These are phyloP conservation scores for Mohoua ochrocephala DNA, from an alignment of 2,113 vertebrate genomes.

Conservation along the genomic window DNA sequence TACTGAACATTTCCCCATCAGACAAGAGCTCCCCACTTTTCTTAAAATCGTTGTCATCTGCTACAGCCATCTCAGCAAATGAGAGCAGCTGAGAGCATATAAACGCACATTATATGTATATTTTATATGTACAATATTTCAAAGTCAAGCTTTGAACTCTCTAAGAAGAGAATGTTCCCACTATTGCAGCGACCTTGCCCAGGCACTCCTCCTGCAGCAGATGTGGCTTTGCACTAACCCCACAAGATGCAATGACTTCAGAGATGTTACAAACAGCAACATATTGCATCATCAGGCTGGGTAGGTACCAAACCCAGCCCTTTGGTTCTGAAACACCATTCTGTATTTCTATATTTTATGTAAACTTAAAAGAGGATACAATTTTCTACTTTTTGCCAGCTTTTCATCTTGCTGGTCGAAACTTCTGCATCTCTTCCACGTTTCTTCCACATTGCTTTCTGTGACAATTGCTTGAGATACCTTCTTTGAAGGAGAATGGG, in stretches of 20 bases:
- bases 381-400: not conserved
- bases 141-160: not conserved
- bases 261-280: not conserved
- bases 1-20: not conserved
- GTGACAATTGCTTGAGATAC: not conserved
- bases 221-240: not conserved
- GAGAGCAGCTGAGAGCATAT: not conserved
- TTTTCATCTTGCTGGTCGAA: not conserved
- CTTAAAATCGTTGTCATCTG: not conserved
- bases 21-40: not conserved
- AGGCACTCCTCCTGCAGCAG: not conserved
- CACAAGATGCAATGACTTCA: not conserved
- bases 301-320: not conserved
- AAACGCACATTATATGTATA: not conserved
- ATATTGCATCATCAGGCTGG: not conserved
- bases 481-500: not conserved
- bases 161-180: not conserved
- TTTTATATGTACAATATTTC: not conserved
- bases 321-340: not conserved
- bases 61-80: not conserved
- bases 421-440: not conserved
- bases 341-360: not conserved
- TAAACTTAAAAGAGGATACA: not conserved
- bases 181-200: not conserved
- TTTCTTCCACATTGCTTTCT: not conserved